Conservation (phyloP, 2,797 vertebrate species). For the Coreius guichenoti region DNA sequence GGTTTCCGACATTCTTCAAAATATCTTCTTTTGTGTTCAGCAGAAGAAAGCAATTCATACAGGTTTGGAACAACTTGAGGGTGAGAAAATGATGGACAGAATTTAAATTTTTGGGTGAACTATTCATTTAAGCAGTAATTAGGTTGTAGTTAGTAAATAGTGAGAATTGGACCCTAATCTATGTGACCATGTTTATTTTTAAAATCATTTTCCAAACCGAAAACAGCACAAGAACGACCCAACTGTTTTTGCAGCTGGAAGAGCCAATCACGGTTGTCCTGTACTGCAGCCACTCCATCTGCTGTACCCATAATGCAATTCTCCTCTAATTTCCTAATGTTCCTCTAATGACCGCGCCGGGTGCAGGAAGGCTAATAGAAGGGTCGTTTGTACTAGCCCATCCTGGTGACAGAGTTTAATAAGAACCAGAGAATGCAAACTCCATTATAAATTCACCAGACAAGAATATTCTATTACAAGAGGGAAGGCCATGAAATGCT, state of each 20-base stretch:
- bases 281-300: conserved; percentile 76
- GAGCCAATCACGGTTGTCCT: conserved; percentile 62
- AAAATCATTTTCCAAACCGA: neutral
- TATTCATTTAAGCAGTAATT: no score
- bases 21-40: no score
- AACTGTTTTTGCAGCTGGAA: conserved; percentile 44
- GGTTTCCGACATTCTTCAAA: no score
- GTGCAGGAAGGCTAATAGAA: conserved; percentile 79
- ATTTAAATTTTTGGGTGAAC: no score
- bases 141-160: no score
- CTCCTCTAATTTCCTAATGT: conserved; percentile 85
- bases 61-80: no score
- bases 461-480: conserved; percentile 49
- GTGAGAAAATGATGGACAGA: no score
- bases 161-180: no score
- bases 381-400: conserved; percentile 78
- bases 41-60: no score
- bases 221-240: neutral
- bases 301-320: conserved; percentile 82
- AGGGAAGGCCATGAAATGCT: conserved; percentile 47
- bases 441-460: conserved; percentile 71
- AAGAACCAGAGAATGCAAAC: conserved; percentile 79
- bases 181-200: neutral
- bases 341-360: conserved; percentile 79
- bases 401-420: conserved; percentile 80